Base-by-base conservation (phyloP, 2,888 invertebrate genomes). In the Diarsia mendica region DNA sequence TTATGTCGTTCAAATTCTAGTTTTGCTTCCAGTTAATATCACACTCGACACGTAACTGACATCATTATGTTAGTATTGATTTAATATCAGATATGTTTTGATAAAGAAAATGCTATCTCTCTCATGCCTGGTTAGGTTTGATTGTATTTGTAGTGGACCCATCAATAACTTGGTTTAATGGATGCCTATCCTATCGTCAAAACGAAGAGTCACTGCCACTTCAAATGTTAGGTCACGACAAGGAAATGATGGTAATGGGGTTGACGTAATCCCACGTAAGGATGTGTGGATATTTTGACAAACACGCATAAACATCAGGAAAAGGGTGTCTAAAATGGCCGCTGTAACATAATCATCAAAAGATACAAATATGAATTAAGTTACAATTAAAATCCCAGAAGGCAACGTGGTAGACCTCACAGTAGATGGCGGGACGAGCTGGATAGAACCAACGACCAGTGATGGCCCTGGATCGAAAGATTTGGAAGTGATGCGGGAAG, bases 41-140 rank as follows among this genome's bases (percentile, higher is more conserved):
- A 46, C 39, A 67, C 28, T 11, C 55, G 33, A 66, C 49, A 58
- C 53, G 63, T 72, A 72, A 75, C 70, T 53, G 51, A 64, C 49
- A 70, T 82, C 33, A 70, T 69, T 68, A 83, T 72, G 55, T 81
- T 69, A 69, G 77, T 82, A 61, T 82, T 82, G 85, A 85, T 82
- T 82, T 82, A 72, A 74, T 76, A 72, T 77, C 64, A 20, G 72
- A 85, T 77, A 77, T 23, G 69, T 70, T 77, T 58, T 78, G 82
- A 83, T 82, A 77, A 82, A 82, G 65, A 77, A 77, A 72, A 53
- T 85, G 74, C 79, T 74, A 69, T 85, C 63, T 85, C 70, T 58
- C 61, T 71, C 51, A 65, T 82, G 49, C 64, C 33, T 48, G 63
- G 61, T 63, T 72, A 64, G 46, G 67, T 78, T 15, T 64, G 79